Evolutionary conservation across 2,888 invertebrate species (phyloP), one percentile per base, ranked within the genome.

Genomic region (Caenorhabditis sp.): DNA sequence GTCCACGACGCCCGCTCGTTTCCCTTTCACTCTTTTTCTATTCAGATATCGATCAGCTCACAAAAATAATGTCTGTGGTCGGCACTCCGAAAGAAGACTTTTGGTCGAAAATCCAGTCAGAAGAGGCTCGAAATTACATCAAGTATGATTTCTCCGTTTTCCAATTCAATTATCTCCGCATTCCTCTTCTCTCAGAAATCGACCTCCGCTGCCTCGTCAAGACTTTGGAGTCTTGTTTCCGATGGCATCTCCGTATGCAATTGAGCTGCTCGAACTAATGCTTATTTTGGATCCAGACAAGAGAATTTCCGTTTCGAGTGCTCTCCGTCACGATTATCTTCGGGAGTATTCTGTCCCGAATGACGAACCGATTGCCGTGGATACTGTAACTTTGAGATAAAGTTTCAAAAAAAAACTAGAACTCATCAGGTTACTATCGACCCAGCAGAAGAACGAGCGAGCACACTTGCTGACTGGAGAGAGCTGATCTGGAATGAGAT

Each of bases 241-340:
- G 87, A 96, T 97, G 92, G 97, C 97, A 90, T 97, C 97, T 85
- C 97, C 97, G 92, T 98, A 98, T 94, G 98, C 98, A 69, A 97
- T 99, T 85, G 97, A 98, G 94, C 94, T 99, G 89, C 94, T 99
- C 60, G 96, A 96, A 92, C 96, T 97, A 94, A 98, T 99, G 98
- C 94, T 99, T 81, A 96, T 97, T 83, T 97, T 99, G 93, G 97
- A 99, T 94, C 98, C 99, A 76, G 97, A 90, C 53, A 82, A 89
- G 26, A 64, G 90, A 69, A 90, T 90, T 18, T 87, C 90, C 0
- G 90, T 90, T 0, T 76, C 84, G 15, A 88, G 88, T 37, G 90
- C 89, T 13, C 86, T 90, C 5, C 74, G 80, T 9, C 90, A 90
- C 61, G 76, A 76, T 18, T 90, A 89, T 76, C 65, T 90, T 44